Percentiles rank a stretch among this genome's conserved stretches.
Evolutionary conservation across 2,113 vertebrate genomes (phyloP).

Genomic region (Acrocephalus arundinaceus): DNA sequence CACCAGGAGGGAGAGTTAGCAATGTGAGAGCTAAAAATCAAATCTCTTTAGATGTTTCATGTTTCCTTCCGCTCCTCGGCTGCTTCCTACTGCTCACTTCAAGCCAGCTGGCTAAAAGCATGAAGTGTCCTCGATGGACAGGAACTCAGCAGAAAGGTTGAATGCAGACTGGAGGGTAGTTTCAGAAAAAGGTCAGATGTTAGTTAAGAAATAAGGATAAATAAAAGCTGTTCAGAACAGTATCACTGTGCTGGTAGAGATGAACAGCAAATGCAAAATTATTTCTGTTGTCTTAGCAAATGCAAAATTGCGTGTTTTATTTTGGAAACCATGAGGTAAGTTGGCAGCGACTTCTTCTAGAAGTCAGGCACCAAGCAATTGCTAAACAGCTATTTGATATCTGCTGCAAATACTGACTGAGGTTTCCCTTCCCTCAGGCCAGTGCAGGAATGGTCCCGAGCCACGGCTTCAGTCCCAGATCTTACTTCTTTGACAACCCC

Average conservation of each 20-base stretch:
- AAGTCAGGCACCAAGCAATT: background rate
- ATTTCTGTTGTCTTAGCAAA: background rate
- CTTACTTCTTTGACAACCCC: slow-evolving; percentile 97
- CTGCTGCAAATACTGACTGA: background rate
- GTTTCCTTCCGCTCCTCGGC: background rate
- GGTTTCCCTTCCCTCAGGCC: slow-evolving; percentile 71
- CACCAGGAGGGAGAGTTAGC: background rate
- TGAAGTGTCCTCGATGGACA: background rate
- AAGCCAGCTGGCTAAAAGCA: background rate
- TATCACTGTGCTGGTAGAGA: background rate
- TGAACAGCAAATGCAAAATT: background rate
- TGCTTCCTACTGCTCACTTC: background rate
- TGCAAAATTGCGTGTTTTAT: background rate
- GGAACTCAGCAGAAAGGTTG: background rate
- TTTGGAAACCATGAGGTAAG: background rate
- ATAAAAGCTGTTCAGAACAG: background rate
- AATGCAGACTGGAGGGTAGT: background rate
- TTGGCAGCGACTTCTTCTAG: background rate
- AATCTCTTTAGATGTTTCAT: background rate
- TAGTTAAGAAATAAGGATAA: background rate
- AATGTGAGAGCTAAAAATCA: background rate
- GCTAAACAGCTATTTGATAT: background rate
- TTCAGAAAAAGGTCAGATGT: background rate
- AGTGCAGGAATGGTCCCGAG: slow-evolving; percentile 83
- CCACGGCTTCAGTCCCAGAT: slow-evolving; percentile 87